Percentiles rank a stretch among this genome's conserved stretches.
Evolutionary conservation across 2,888 invertebrate genomes (phyloP).

Genomic region (Erebia epiphron): DNA sequence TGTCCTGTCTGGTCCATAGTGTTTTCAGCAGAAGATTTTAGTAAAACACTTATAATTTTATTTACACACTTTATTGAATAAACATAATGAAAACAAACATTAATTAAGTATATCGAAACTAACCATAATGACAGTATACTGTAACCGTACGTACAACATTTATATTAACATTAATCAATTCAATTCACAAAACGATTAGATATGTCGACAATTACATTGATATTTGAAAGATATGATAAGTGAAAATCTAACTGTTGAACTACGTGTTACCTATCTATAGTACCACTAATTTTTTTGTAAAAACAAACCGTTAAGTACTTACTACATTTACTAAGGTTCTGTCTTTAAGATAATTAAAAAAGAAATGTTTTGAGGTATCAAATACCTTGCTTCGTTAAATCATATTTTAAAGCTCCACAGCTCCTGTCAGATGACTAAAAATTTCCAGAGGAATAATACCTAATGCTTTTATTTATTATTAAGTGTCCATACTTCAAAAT

Average conservation of each 20-base stretch:
- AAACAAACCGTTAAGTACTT: constrained; percentile 34
- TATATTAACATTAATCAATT: constrained; percentile 77
- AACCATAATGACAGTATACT: constrained; percentile 75
- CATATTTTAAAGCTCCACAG: not conserved
- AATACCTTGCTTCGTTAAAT: not conserved
- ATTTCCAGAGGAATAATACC: not conserved
- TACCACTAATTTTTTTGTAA: constrained; percentile 34
- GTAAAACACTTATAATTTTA: constrained; percentile 54
- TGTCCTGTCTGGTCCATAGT: too few relatives aligned
- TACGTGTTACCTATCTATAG: constrained; percentile 40
- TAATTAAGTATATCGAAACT: constrained; percentile 67
- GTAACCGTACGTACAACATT: constrained; percentile 80
- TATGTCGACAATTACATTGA: constrained; percentile 78
- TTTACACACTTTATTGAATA: constrained; percentile 84
- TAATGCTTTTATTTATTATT: not conserved
- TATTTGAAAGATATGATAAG: constrained; percentile 74
- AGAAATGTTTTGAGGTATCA: not conserved
- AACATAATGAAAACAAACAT: constrained; percentile 82
- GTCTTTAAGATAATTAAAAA: constrained; percentile 14
- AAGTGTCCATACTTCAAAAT: not conserved
- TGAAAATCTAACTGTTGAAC: constrained; percentile 47
- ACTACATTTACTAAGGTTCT: constrained; percentile 31
- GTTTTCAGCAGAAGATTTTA: not conserved
- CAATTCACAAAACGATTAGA: constrained; percentile 78
- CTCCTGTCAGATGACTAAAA: not conserved